Evolutionary conservation across 2,113 vertebrate species (phyloP).

Genomic region (Siphamia tubifer): DNA sequence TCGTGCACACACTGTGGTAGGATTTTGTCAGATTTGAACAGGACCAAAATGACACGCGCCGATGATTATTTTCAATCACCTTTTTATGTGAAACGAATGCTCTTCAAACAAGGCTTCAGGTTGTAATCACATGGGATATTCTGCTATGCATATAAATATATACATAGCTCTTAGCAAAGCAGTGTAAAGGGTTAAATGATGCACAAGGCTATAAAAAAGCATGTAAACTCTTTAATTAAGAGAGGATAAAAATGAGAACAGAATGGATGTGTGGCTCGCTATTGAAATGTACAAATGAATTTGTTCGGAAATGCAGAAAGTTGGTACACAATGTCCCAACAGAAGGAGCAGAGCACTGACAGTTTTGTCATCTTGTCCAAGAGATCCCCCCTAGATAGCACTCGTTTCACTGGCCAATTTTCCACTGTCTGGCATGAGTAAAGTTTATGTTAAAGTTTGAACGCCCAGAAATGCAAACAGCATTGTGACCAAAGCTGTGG

Average conservation of each 20-base stretch:
- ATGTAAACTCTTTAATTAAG: background rate
- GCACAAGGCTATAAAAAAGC: background rate
- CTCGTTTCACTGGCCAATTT: background rate
- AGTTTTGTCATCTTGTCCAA: background rate
- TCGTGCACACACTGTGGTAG: too few relatives aligned
- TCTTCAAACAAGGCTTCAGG: background rate
- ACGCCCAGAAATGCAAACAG: background rate
- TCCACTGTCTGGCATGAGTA: background rate
- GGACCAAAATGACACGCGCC: too few relatives aligned
- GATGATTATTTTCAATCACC: too few relatives aligned
- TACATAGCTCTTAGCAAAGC: background rate
- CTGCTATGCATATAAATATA: background rate
- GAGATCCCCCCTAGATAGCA: background rate
- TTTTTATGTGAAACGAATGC: too few relatives aligned
- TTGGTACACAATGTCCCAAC: constrained; percentile 1
- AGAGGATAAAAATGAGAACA: background rate
- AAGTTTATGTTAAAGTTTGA: background rate
- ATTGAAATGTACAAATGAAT: background rate
- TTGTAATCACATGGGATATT: background rate
- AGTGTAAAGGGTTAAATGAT: background rate
- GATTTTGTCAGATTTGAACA: too few relatives aligned
- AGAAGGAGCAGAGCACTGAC: background rate
- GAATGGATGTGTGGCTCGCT: background rate
- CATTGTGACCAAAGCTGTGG: background rate
- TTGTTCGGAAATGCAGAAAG: background rate